A percentile compares a stretch with the other conserved stretches of the same genome.
These are phyloP conservation scores for Eumacrocentrus americanus DNA, from an alignment of 2,888 invertebrate species.

Conservation along the genomic window DNA sequence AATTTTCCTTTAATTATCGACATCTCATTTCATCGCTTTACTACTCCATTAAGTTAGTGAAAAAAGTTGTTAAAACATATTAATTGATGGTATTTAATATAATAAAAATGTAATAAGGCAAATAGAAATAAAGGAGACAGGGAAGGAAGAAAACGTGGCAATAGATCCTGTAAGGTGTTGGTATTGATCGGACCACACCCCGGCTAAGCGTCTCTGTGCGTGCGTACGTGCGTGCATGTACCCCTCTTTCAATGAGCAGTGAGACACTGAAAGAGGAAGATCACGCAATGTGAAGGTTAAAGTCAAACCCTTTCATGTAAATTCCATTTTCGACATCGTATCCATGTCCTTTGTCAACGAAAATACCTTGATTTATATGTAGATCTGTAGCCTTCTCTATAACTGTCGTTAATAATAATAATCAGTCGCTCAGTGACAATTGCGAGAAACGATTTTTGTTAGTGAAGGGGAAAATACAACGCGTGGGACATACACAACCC, in stretches of 20 bases:
- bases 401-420: too few relatives aligned
- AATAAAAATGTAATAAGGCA: too few relatives aligned
- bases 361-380: too few relatives aligned
- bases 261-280: not conserved
- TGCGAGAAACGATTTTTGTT: not conserved
- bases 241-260: not conserved
- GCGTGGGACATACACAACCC: not conserved
- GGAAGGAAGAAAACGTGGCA: constrained; percentile 37
- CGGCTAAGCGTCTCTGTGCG: constrained; percentile 42
- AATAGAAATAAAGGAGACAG: not conserved
- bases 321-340: not conserved
- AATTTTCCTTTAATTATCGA: not conserved
- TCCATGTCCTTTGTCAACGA: not conserved
- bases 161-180: constrained; percentile 54
- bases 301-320: too few relatives aligned
- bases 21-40: too few relatives aligned
- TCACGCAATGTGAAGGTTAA: not conserved
- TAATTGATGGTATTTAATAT: too few relatives aligned
- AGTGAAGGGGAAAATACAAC: not conserved
- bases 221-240: constrained; percentile 22
- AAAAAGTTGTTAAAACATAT: too few relatives aligned
- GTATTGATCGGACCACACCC: constrained; percentile 61
- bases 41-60: constrained; percentile 15
- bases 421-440: too few relatives aligned
- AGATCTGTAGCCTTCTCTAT: too few relatives aligned